phyloP scores from a whole-genome alignment of 1,140 invertebrate species.

The Rhagoletis zephyria region DNA sequence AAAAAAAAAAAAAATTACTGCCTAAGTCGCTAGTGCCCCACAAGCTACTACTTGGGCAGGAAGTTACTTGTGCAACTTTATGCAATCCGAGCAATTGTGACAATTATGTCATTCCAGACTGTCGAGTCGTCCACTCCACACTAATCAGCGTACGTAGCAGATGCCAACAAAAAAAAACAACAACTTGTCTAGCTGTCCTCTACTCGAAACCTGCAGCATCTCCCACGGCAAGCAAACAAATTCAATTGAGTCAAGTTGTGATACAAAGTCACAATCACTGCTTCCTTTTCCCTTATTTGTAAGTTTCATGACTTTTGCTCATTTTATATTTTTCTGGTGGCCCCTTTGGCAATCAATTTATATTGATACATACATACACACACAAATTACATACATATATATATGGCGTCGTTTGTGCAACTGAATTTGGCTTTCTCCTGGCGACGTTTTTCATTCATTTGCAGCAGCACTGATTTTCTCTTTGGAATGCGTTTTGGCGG shows the following conservation, averaged over 20 bases:
- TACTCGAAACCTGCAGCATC: background rate
- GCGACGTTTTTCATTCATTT: slow-evolving; percentile 24
- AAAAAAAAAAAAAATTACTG: too few relatives aligned
- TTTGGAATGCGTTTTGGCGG: background rate
- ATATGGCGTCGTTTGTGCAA: background rate
- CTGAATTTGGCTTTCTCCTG: slow-evolving; percentile 25
- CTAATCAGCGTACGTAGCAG: background rate
- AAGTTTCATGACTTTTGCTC: slow-evolving; percentile 4
- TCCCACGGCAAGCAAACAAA: background rate
- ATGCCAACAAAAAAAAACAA: background rate
- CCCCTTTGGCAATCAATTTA: slow-evolving; percentile 4
- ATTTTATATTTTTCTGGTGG: background rate
- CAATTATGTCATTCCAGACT: background rate
- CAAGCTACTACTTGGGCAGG: background rate
- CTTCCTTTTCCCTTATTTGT: slow-evolving; percentile 43
- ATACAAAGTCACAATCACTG: background rate
- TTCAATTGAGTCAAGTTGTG: background rate
- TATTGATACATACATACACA: background rate
- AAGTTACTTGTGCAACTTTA: background rate
- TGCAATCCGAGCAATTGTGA: background rate
- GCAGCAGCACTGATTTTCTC: background rate
- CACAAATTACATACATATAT: background rate
- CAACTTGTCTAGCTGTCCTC: background rate
- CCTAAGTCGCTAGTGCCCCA: background rate
- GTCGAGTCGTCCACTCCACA: background rate